A percentile compares a stretch with the other conserved stretches of the same genome.
These are phyloP conservation scores for Rhogogaster chlorosoma DNA, from an alignment of 2,888 invertebrate species.

Conservation along the genomic window DNA sequence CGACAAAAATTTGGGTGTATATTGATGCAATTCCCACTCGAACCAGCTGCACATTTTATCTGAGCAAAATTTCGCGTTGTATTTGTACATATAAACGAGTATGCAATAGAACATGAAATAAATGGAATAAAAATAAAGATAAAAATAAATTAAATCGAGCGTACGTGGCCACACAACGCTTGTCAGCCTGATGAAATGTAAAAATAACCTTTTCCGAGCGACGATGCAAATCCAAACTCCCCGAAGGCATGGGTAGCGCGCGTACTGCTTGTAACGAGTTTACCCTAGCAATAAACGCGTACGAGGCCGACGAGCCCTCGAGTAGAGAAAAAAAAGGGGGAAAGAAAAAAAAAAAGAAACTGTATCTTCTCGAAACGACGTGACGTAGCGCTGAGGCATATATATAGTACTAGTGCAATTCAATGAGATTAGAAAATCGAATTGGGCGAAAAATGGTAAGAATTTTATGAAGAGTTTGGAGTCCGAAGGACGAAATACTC, in stretches of 20 bases:
- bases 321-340: neutral
- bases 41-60: neutral
- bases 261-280: conserved; percentile 44
- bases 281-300: conserved; percentile 48
- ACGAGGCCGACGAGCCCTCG: conserved; percentile 33
- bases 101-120: conserved; percentile 19
- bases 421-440: conserved; percentile 40
- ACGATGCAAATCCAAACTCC: conserved; percentile 48
- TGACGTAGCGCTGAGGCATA: neutral
- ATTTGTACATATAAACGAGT: neutral
- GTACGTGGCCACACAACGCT: conserved; percentile 35
- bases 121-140: neutral
- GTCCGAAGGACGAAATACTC: conserved; percentile 3
- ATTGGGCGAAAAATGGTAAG: neutral
- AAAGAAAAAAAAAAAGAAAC: neutral
- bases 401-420: conserved; percentile 7
- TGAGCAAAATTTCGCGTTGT: neutral
- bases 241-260: conserved; percentile 40
- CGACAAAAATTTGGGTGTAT: neutral
- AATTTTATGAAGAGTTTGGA: conserved; percentile 15
- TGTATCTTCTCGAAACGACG: neutral
- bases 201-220: conserved; percentile 43
- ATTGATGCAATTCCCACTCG: neutral
- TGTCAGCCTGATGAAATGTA: conserved; percentile 46
- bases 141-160: conserved; percentile 36